These are phyloP conservation scores for Zaprionus camerounensis DNA, from an alignment of 1,140 invertebrate genomes.

Conservation along the genomic window DNA sequence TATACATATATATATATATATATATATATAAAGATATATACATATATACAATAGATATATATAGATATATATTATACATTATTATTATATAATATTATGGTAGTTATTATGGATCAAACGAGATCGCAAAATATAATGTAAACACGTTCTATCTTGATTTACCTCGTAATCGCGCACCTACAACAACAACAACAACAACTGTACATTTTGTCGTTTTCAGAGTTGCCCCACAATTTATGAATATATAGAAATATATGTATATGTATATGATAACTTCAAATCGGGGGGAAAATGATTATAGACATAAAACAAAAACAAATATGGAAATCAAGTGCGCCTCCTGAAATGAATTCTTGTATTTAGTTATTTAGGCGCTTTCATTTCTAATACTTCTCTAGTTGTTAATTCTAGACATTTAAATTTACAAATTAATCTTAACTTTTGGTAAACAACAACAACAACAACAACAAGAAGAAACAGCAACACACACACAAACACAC, in stretches of 20 bases:
- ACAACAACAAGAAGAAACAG: constrained; percentile 28
- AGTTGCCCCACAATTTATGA: constrained; percentile 20
- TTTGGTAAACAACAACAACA: constrained; percentile 35
- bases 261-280: constrained; percentile 18
- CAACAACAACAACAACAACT: constrained; percentile 33
- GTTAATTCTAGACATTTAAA: constrained; percentile 62
- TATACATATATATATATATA: constrained; percentile 49
- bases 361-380: constrained; percentile 70
- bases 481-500: constrained; percentile 16
- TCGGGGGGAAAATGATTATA: neutral
- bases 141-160: constrained; percentile 36
- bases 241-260: constrained; percentile 21
- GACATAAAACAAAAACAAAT: constrained; percentile 6
- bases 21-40: too few relatives aligned
- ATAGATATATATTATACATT: constrained; percentile 25
- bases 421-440: constrained; percentile 30
- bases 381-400: constrained; percentile 58
- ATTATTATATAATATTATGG: constrained; percentile 28
- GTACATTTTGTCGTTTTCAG: constrained; percentile 44
- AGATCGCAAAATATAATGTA: constrained; percentile 25
- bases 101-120: constrained; percentile 37
- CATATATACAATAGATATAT: constrained; percentile 15
- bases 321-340: constrained; percentile 9
- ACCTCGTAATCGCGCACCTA: constrained; percentile 33
- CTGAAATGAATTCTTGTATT: constrained; percentile 59